Base-by-base conservation (phyloP, 2,888 invertebrate genomes). In the Ctenicera cuprea region DNA sequence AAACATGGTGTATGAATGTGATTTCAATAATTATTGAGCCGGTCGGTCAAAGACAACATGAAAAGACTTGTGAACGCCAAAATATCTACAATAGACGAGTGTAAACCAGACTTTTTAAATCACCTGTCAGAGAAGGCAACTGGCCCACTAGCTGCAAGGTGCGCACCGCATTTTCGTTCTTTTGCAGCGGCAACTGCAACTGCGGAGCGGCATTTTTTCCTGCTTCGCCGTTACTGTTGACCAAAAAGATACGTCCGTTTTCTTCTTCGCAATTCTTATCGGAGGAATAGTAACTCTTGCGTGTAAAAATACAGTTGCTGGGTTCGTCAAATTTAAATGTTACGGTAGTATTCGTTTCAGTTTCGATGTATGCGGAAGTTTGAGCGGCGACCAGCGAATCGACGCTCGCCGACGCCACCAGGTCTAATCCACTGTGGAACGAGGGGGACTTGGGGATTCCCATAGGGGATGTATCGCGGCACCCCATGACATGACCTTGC, bases 401-500 rank as follows among this genome's bases (percentile, higher is more conserved):
- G 48, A 80, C 79, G 64, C 80, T 85, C 81, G 90, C 91, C 80
- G 90, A 91, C 75, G 94, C 94, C 82, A 94, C 93, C 83, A 94
- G 91, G 86, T 95, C 95, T 80, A 95, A 90, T 72, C 95, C 95
- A 87, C 94, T 94, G 88, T 95, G 95, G 88, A 95, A 95, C 85
- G 95, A 95, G 79, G 95, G 95, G 83, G 95, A 95, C 88, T 95
- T 95, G 81, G 95, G 95, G 85, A 95, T 93, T 79, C 95, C 94
- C 86, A 92, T 89, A 82, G 90, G 90, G 84, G 90, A 90, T 85
- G 90, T 89, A 70, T 83, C 83, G 75, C 85, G 84, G 81, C 83
- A 83, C 73, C 85, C 84, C 84, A 85, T 83, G 78, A 85, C 85
- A 83, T 85, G 85, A 81, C 84, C 84, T 83, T 87, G 86, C 78